These are phyloP conservation scores for Tachycineta bicolor DNA, from an alignment of 2,113 vertebrate species.

Conservation along the genomic window DNA sequence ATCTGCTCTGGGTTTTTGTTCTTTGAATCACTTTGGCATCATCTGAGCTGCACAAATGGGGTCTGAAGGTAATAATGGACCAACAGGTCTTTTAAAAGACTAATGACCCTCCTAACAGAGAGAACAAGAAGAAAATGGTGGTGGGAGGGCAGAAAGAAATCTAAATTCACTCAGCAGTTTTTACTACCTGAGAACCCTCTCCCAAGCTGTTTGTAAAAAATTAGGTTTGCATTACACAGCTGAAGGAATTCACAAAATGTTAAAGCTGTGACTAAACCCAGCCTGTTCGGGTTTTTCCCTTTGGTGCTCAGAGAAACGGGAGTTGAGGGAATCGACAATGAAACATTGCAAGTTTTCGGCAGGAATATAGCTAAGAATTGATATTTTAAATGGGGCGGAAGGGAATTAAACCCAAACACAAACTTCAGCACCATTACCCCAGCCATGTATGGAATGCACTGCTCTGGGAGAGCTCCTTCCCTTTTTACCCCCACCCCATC, in stretches of 20 bases:
- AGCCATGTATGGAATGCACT: neutral
- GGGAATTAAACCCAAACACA: slow-evolving; percentile 15
- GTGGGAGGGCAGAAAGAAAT: neutral
- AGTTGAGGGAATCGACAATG: neutral
- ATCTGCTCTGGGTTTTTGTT: neutral
- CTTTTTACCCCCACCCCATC: neutral
- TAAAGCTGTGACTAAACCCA: slow-evolving; percentile 7
- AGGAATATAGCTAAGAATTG: neutral
- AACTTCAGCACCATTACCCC: neutral
- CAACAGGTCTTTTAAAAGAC: neutral
- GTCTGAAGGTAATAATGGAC: neutral
- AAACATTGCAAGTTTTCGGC: neutral
- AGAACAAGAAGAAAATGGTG: neutral
- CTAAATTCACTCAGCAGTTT: neutral
- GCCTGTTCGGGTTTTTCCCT: neutral
- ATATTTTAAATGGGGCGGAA: neutral
- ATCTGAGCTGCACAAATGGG: neutral
- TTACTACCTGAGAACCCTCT: slow-evolving; percentile 10
- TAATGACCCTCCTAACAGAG: neutral
- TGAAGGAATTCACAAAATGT: slow-evolving; percentile 33
- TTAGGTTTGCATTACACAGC: slow-evolving; percentile 4
- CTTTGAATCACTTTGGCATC: neutral
- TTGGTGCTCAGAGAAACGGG: slow-evolving; percentile 6
- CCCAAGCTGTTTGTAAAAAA: slow-evolving; percentile 29
- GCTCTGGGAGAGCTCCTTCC: neutral